Evolutionary conservation across 1,140 invertebrate genomes (phyloP), one percentile per base, ranked within the genome.

Genomic region (Neomicropteryx cornuta): DNA sequence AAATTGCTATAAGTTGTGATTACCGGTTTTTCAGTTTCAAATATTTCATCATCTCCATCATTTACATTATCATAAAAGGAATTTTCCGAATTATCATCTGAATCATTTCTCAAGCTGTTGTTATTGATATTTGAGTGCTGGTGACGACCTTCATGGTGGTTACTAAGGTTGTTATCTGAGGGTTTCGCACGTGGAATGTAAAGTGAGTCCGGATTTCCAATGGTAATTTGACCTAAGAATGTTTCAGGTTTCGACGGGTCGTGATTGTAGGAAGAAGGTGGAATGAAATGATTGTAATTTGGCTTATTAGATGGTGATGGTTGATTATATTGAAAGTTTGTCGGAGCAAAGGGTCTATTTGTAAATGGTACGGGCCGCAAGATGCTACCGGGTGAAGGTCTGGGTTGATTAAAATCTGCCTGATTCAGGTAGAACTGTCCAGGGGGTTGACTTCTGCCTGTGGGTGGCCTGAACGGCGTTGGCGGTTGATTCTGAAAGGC

Each of bases 241-340:
- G 68, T 71, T 57, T 74, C 71, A 33, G 65, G 68, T 50, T 72
- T 68, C 5, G 69, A 69, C 3, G 71, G 69, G 46, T 72, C 63
- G 47, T 70, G 62, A 47, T 69, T 67, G 47, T 74, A 70, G 2
- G 64, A 45, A 8, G 41, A 39, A 55, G 40, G 62, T 50, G 5
- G 59, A 64, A 47, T 61, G 60, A 50, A 67, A 61, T 48, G 59
- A 62, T 18, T 57, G 51, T 14, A 53, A 33, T 67, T 61, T 28
- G 66, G 66, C 39, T 57, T 58, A 38, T 60, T 64, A 8, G 66
- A 66, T 38, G 64, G 62, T 16, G 60, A 63, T 35, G 64, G 61
- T 46, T 69, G 62, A 30, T 58, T 53, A 27, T 60, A 46, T 51
- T 67, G 63, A 44, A 54, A 67, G 36, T 63, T 67, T 36, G 58